These are phyloP conservation scores for Perdita meconis DNA, from an alignment of 2,888 invertebrate genomes.

Conservation along the genomic window DNA sequence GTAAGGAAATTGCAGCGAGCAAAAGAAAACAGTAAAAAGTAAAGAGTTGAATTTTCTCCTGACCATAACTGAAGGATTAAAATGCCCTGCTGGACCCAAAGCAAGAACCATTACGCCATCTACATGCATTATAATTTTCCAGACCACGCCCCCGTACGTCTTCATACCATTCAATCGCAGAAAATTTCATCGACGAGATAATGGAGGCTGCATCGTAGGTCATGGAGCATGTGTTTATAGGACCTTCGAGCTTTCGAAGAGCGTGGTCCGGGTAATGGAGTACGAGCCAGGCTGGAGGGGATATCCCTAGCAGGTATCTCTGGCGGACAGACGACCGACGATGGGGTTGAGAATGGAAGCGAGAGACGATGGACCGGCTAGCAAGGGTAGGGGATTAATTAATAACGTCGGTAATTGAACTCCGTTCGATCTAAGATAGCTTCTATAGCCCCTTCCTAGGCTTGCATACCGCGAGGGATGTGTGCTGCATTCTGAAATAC, in stretches of 20 bases:
- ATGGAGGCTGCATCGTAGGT: constrained; percentile 24
- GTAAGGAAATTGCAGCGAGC: too few species aligned
- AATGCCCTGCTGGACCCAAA: too few species aligned
- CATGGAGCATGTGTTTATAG: constrained; percentile 61
- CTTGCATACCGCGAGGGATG: constrained; percentile 69
- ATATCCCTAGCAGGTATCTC: constrained; percentile 73
- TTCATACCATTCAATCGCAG: constrained; percentile 33
- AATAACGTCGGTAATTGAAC: constrained; percentile 82
- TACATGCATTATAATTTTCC: background rate
- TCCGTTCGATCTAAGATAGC: constrained; percentile 82
- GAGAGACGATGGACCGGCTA: constrained; percentile 72
- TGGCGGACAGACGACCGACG: constrained; percentile 72
- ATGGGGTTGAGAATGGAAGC: constrained; percentile 74
- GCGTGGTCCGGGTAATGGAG: constrained; percentile 64
- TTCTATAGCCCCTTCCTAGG: constrained; percentile 66
- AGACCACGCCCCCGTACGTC: background rate
- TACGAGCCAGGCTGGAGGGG: constrained; percentile 56
- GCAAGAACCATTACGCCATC: too few species aligned
- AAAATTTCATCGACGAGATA: constrained; percentile 49
- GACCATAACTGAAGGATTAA: too few species aligned
- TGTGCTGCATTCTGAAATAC: constrained; percentile 65
- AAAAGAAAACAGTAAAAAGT: too few species aligned
- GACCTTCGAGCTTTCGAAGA: constrained; percentile 65
- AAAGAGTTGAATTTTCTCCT: too few species aligned
- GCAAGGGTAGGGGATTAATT: constrained; percentile 77